Percentiles rank a stretch among this genome's conserved stretches.
phyloP scores from a whole-genome alignment of 2,113 vertebrate genomes.

The Podiceps cristatus region DNA sequence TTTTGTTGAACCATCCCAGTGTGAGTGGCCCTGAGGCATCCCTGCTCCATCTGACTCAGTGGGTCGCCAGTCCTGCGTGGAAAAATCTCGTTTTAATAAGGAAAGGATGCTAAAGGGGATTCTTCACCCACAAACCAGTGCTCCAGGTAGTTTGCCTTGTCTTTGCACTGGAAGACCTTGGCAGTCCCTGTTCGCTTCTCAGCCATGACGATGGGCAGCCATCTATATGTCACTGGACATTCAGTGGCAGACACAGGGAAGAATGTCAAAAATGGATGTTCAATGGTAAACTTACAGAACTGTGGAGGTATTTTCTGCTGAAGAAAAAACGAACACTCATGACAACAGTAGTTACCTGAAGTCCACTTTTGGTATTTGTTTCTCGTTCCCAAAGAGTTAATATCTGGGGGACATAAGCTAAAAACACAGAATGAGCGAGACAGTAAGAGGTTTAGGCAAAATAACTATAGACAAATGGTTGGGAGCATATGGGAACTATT shows the following conservation, averaged over 20 bases:
- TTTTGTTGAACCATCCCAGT: not conserved
- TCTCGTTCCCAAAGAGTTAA: not conserved
- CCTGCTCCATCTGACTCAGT: rapidly evolving
- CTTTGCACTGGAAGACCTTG: not conserved
- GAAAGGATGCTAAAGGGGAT: not conserved
- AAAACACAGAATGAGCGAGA: not conserved
- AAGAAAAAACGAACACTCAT: not conserved
- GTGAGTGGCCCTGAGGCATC: not conserved
- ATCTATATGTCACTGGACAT: rapidly evolving
- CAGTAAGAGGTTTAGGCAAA: not conserved
- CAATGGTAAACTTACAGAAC: not conserved
- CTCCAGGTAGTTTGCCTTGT: not conserved
- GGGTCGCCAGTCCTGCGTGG: not conserved
- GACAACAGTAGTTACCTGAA: not conserved
- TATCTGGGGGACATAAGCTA: not conserved
- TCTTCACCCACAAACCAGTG: not conserved
- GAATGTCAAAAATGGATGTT: not conserved
- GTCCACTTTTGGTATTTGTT: not conserved
- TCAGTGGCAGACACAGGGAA: not conserved
- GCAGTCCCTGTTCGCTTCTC: not conserved
- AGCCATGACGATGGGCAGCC: rapidly evolving
- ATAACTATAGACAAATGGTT: not conserved
- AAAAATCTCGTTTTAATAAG: not conserved
- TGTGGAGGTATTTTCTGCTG: rapidly evolving
- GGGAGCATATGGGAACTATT: slow-evolving; percentile 37